A percentile compares a stretch with the other conserved stretches of the same genome.
These are phyloP conservation scores for Drosophila longiperda DNA, from an alignment of 2,888 invertebrate species.

Conservation along the genomic window DNA sequence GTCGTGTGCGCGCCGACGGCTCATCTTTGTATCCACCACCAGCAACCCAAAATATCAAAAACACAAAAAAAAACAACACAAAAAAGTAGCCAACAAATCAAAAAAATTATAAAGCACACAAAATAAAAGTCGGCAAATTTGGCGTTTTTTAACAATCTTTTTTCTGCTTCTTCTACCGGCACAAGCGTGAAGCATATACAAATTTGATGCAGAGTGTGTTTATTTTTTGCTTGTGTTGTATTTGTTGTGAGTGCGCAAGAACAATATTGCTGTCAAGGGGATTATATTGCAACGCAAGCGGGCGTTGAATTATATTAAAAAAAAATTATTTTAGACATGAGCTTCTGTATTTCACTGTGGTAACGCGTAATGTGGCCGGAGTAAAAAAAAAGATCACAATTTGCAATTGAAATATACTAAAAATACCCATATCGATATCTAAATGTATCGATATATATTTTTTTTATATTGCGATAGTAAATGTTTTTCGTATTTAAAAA, in stretches of 20 bases:
- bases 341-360: conserved; percentile 45
- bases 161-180: conserved; percentile 30
- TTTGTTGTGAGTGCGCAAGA: conserved; percentile 3
- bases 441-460: not conserved
- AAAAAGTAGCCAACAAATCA: not conserved
- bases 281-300: conserved; percentile 17
- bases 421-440: not conserved
- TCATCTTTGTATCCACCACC: conserved; percentile 86
- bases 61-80: too few species aligned
- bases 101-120: conserved; percentile 5
- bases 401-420: conserved; percentile 5
- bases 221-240: not conserved
- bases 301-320: conserved; percentile 15
- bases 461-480: not conserved
- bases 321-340: conserved; percentile 32
- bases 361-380: conserved; percentile 37
- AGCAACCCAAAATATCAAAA: not conserved
- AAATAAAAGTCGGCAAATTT: conserved; percentile 14
- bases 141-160: conserved; percentile 24
- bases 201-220: not conserved
- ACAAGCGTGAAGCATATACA: conserved; percentile 14
- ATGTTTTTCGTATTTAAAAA: not conserved
- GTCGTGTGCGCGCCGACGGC: conserved; percentile 91
- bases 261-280: conserved; percentile 22
- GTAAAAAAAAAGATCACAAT: not conserved